Evolutionary conservation across 2,797 vertebrate species (phyloP), one percentile per base, ranked within the genome.

Genomic region (Gallirallus australis): DNA sequence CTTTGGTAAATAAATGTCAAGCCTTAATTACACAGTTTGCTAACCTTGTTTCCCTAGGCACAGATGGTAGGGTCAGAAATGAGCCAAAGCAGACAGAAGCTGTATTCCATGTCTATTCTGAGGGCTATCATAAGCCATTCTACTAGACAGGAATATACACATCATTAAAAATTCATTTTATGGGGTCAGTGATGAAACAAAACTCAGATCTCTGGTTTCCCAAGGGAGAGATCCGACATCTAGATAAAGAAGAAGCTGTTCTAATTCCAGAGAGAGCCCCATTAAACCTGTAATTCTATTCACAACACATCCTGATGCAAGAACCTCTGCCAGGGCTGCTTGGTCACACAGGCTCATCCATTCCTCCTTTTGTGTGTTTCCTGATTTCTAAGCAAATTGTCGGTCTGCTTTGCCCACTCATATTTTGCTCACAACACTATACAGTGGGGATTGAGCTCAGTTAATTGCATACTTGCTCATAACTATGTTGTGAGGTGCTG

Each of bases 151-250:
- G 59, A 83, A 63, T 39, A 70, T 72, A 95, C 76, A 95, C 79
- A 95, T 70, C 92, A 95, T 91, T 91, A 96, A 95, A 95, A 96
- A 95, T 97, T 87, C 70, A 95, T 94, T 90, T 96, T 86, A 90
- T 52, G 69, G 93, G 87, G 82, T 92, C 92, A 96, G 63, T 48
- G 85, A 95, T 93, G 83, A 91, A 95, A 91, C 82, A 79, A 59
- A 94, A 85, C 68, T 91, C 73, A 16, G 56, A 91, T 94, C 81
- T 72, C 48, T 39, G 42, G 31, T 68, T 86, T 76, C 73, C 94
- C 87, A 88, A 81, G 71, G 59, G 89, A 90, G 71, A 4, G 13
- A 84, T 86, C 70, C 85, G 89, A 85, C 90, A 91, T 76, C 57
- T 28, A n/a, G 31, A 95, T 75, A 78, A 84, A 94, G 90, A 81